These are phyloP conservation scores for Dascyllus trimaculatus DNA, from an alignment of 2,113 vertebrate species.

Conservation along the genomic window DNA sequence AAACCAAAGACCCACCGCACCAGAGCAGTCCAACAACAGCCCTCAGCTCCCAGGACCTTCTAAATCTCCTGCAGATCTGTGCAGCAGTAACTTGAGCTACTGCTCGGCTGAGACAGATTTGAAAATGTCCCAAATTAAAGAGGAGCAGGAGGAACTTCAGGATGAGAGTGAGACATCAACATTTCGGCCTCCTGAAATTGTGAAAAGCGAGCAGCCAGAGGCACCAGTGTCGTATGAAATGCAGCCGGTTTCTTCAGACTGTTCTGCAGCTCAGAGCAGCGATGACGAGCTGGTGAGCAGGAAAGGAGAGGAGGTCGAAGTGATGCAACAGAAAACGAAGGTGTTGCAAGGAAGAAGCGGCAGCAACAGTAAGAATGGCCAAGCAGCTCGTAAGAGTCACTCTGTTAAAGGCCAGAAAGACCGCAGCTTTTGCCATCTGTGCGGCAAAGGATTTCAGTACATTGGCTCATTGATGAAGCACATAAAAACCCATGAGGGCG, in stretches of 20 bases:
- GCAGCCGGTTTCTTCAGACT: conserved; percentile 7
- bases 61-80: neutral
- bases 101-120: conserved; percentile 6
- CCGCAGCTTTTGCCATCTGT: conserved; percentile 53
- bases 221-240: neutral
- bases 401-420: conserved; percentile 21
- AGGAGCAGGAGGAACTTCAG: conserved; percentile 32
- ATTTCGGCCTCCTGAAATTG: neutral
- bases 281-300: conserved; percentile 14
- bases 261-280: conserved; percentile 1
- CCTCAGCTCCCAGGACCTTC: conserved; percentile 7
- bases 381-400: neutral
- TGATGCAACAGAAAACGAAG: neutral
- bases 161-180: conserved; percentile 8
- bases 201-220: conserved; percentile 10
- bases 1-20: conserved; percentile 2
- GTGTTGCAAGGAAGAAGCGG: neutral
- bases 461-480: conserved; percentile 56
- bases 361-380: neutral
- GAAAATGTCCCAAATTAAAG: conserved; percentile 34
- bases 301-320: neutral
- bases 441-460: conserved; percentile 56
- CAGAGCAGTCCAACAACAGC: neutral
- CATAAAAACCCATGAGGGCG: conserved; percentile 45
- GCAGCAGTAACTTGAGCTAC: conserved; percentile 11